A percentile compares a stretch with the other conserved stretches of the same genome.
phyloP scores from a whole-genome alignment of 2,113 vertebrate species.

The Xerus inauris region DNA sequence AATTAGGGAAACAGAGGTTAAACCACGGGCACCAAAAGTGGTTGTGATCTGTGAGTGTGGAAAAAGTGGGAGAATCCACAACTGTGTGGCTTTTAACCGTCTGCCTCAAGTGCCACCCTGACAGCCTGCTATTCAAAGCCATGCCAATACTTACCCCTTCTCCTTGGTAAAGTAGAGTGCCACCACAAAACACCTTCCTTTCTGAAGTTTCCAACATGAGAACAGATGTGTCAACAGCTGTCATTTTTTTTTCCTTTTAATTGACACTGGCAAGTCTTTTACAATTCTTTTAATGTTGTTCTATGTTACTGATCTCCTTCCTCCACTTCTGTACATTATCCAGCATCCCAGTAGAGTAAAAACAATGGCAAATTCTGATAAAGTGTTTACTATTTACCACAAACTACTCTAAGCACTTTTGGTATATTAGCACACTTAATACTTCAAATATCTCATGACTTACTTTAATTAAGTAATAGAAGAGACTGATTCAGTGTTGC shows the following conservation, averaged over 20 bases:
- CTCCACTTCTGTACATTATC: neutral
- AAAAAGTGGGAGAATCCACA: conserved; percentile 88
- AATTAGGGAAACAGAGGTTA: conserved; percentile 88
- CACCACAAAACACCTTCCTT: conserved; percentile 57
- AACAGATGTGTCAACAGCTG: conserved; percentile 48
- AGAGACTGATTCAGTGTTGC: no score
- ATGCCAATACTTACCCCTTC: conserved; percentile 56
- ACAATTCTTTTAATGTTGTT: neutral
- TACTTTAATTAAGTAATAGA: no score
- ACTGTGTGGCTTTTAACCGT: conserved; percentile 86
- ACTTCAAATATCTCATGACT: neutral
- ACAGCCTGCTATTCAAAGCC: conserved; percentile 73
- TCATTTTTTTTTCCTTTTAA: neutral
- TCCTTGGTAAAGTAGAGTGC: conserved; percentile 66
- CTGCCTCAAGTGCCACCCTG: conserved; percentile 70
- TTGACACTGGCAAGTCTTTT: neutral
- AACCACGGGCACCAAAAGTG: conserved; percentile 86
- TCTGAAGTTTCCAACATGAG: conserved; percentile 52
- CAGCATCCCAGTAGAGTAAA: neutral
- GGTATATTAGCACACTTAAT: neutral
- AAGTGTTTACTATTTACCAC: neutral
- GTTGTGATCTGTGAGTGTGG: conserved; percentile 85
- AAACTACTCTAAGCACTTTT: neutral
- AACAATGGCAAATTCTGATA: neutral
- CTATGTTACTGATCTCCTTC: neutral